Evolutionary conservation across 2,797 vertebrate species (phyloP).

Genomic region (Oryzias sinensis): DNA sequence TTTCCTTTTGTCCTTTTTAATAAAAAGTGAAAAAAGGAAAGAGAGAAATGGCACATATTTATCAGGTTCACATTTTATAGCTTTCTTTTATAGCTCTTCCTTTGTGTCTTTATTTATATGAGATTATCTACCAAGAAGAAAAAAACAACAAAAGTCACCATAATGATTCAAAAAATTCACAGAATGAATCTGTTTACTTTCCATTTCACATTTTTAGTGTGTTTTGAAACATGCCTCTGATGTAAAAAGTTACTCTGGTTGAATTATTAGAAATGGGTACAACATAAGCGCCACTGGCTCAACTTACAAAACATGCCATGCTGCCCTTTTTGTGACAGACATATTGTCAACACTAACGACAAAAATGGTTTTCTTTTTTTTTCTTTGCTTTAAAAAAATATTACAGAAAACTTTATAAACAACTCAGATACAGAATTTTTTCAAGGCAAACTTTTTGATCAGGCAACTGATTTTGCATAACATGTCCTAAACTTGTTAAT

Average conservation of each 20-base stretch:
- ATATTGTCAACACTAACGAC: conserved; percentile 19
- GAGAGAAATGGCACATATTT: conserved; percentile 44
- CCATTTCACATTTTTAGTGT: conserved; percentile 16
- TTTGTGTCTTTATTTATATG: conserved; percentile 20
- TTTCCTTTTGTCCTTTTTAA: background rate
- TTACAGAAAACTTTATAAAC: too few relatives aligned
- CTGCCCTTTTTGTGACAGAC: conserved; percentile 26
- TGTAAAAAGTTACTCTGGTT: too few relatives aligned
- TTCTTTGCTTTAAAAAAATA: too few relatives aligned
- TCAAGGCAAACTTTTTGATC: conserved; percentile 1
- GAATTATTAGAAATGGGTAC: background rate
- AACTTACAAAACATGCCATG: conserved; percentile 18
- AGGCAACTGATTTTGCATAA: conserved; percentile 1
- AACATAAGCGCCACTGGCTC: conserved; percentile 20
- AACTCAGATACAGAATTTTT: background rate
- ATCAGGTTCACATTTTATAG: conserved; percentile 57
- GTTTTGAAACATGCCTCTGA: background rate
- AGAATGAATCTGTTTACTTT: conserved; percentile 21
- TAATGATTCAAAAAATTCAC: conserved; percentile 21
- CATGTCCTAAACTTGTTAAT: conserved; percentile 3
- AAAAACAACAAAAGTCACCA: background rate
- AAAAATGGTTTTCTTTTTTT: too few relatives aligned
- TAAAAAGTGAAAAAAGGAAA: conserved; percentile 20
- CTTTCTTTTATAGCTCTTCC: conserved; percentile 31
- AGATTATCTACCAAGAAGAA: conserved; percentile 40